These are phyloP conservation scores for Upupa epops DNA, from an alignment of 2,113 vertebrate species.

Conservation along the genomic window DNA sequence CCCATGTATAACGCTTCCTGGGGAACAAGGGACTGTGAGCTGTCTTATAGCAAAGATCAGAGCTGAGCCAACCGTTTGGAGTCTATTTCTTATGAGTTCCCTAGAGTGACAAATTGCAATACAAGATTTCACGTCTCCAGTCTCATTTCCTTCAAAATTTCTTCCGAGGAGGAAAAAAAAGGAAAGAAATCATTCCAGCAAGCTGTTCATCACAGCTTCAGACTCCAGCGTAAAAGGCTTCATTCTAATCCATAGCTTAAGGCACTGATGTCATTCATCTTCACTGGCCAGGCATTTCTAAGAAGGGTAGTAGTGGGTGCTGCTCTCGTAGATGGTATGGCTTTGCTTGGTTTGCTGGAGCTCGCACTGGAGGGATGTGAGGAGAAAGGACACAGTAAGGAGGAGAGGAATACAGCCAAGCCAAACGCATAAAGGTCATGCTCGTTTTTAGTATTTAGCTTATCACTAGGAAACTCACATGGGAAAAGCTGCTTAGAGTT, in stretches of 20 bases:
- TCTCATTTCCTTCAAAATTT: not conserved
- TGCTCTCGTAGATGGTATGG: not conserved
- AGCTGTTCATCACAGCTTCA: not conserved
- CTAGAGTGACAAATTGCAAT: not conserved
- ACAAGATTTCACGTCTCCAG: not conserved
- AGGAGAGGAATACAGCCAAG: not conserved
- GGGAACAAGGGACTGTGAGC: not conserved
- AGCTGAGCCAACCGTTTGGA: not conserved
- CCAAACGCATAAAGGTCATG: not conserved
- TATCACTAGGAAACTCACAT: not conserved
- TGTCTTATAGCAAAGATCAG: not conserved
- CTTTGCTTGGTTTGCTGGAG: not conserved
- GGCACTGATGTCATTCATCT: not conserved
- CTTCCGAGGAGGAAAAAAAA: not conserved
- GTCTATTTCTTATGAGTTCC: not conserved
- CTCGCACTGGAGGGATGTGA: not conserved
- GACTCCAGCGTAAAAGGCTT: not conserved
- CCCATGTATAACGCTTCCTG: not conserved
- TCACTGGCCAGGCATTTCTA: not conserved
- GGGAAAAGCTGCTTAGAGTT: not conserved
- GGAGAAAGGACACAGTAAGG: not conserved
- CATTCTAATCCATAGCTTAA: not conserved
- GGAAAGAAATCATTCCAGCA: not conserved
- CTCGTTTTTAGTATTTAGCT: constrained; percentile 28
- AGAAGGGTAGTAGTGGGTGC: not conserved